Evolutionary conservation across 35 echinoderm and acorn worm genomes (phyloP).

Genomic region (Lytechinus variegatus): DNA sequence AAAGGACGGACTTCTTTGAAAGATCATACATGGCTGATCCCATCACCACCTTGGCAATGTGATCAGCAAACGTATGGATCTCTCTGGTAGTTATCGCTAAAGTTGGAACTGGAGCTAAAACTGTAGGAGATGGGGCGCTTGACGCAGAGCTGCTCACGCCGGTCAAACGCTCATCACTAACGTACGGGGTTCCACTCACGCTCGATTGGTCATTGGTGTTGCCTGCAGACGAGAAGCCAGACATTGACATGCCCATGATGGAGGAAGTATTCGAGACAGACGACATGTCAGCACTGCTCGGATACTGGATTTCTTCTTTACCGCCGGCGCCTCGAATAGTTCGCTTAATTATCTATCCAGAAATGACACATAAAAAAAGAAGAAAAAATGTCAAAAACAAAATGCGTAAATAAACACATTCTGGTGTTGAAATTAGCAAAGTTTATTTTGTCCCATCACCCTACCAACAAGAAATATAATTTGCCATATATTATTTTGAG

Average conservation of each 20-base stretch:
- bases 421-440: background rate
- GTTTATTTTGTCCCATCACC: too few species aligned
- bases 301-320: slow-evolving; percentile 80
- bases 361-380: background rate
- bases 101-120: slow-evolving; percentile 33
- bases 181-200: slow-evolving; percentile 45
- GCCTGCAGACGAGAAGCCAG: background rate
- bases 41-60: slow-evolving; percentile 64
- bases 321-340: slow-evolving; percentile 86
- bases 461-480: too few species aligned
- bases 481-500: too few species aligned
- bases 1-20: slow-evolving; percentile 63
- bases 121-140: slow-evolving; percentile 41
- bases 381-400: too few species aligned
- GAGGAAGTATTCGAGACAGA: background rate
- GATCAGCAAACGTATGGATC: slow-evolving; percentile 65
- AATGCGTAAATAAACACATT: background rate
- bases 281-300: slow-evolving; percentile 60
- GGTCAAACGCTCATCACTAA: slow-evolving; percentile 56
- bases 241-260: slow-evolving; percentile 37
- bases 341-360: slow-evolving; percentile 56
- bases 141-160: slow-evolving; percentile 55
- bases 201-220: slow-evolving; percentile 16
- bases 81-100: background rate
- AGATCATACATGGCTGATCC: slow-evolving; percentile 74